Conservation (phyloP, 2,113 vertebrate species). For the Maylandia zebra region DNA sequence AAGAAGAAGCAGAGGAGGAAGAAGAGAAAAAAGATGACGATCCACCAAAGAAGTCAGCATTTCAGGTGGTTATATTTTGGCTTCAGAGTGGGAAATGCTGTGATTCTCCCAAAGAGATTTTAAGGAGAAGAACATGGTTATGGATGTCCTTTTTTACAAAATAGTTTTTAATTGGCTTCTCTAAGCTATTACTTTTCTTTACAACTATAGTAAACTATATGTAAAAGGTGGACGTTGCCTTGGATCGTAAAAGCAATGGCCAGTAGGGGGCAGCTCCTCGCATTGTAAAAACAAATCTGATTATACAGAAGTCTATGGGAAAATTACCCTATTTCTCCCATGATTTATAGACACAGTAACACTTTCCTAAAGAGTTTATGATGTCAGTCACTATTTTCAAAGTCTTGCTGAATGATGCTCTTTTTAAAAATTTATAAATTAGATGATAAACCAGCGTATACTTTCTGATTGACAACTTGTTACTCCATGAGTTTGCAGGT, state of each 20-base stretch:
- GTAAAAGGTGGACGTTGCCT: neutral
- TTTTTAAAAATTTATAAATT: fast-evolving
- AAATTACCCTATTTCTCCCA: neutral
- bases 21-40: slow-evolving; percentile 88
- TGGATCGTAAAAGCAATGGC: neutral
- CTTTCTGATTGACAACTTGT: neutral
- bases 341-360: neutral
- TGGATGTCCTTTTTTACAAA: neutral
- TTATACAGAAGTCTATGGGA: neutral
- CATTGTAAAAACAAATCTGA: neutral
- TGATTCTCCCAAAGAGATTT: neutral
- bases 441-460: neutral
- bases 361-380: neutral
- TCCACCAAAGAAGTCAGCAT: slow-evolving; percentile 85
- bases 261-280: fast-evolving
- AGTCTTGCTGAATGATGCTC: neutral
- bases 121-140: neutral
- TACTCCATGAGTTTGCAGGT: neutral
- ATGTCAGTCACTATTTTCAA: neutral
- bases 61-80: slow-evolving; percentile 76
- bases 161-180: too few relatives aligned
- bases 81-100: neutral
- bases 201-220: neutral
- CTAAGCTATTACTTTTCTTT: neutral
- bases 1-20: slow-evolving; percentile 95